Evolutionary conservation across 2,888 invertebrate species (phyloP).

Genomic region (Scrobipalpa costella): DNA sequence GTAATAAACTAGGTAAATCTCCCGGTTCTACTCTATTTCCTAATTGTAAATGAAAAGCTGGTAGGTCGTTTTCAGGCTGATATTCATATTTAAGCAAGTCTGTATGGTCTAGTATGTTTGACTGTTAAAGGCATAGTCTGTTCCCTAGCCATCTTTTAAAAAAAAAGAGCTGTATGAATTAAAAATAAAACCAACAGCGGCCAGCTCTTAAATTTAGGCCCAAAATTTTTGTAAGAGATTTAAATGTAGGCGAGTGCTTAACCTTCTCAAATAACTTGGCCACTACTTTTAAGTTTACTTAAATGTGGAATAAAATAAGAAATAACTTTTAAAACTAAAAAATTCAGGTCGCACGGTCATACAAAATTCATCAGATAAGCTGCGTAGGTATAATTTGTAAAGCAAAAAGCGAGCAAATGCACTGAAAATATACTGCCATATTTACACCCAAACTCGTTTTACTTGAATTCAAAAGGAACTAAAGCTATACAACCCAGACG

Average conservation of each 20-base stretch:
- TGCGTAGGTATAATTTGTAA: slow-evolving; percentile 1
- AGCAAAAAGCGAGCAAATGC: not conserved
- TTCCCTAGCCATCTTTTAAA: too few relatives aligned
- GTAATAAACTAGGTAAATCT: not conserved
- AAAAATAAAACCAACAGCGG: too few relatives aligned
- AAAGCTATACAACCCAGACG: slow-evolving; percentile 8
- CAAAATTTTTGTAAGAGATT: too few relatives aligned
- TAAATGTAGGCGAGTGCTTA: not conserved
- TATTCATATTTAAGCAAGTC: too few relatives aligned
- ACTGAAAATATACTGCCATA: not conserved
- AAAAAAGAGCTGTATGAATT: too few relatives aligned
- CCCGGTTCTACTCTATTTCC: not conserved
- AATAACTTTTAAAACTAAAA: not conserved
- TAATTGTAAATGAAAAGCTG: not conserved
- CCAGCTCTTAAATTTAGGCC: too few relatives aligned
- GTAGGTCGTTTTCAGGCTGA: too few relatives aligned
- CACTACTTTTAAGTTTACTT: not conserved
- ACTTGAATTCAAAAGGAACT: slow-evolving; percentile 14
- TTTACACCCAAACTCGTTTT: slow-evolving; percentile 13
- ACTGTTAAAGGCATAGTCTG: too few relatives aligned
- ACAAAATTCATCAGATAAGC: slow-evolving; percentile 17
- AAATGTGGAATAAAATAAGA: not conserved
- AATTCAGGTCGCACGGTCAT: slow-evolving; percentile 7
- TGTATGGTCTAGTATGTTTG: too few relatives aligned
- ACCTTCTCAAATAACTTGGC: not conserved